Percentiles rank a stretch among this genome's conserved stretches.
Evolutionary conservation across 1,140 invertebrate genomes (phyloP).

Genomic region (Phymorhynchus buccinoides): DNA sequence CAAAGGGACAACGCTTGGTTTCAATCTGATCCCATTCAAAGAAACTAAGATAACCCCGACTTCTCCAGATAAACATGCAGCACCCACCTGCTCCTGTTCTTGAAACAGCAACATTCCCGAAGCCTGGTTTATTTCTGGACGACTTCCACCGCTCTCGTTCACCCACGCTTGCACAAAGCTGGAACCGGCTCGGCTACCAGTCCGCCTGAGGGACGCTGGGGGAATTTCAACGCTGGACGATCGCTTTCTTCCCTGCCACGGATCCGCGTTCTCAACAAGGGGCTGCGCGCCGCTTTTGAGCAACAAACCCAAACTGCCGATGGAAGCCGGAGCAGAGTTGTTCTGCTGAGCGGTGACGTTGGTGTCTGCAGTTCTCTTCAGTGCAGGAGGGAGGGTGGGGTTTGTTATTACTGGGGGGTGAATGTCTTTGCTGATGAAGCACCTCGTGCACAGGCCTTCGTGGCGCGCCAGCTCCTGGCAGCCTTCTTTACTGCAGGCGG

Average conservation of each 20-base stretch:
- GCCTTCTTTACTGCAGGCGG: not conserved
- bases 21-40: no score
- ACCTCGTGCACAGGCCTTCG: slow-evolving; percentile 41
- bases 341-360: not conserved
- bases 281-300: no score
- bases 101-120: not conserved
- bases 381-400: not conserved
- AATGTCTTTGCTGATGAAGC: slow-evolving; percentile 33
- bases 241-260: not conserved
- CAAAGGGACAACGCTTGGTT: no score
- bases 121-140: not conserved
- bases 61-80: no score
- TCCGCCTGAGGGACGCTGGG: not conserved
- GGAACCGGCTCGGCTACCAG: no score
- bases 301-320: not conserved
- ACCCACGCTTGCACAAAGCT: not conserved
- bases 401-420: not conserved
- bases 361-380: not conserved
- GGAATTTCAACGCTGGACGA: not conserved
- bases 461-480: slow-evolving; percentile 22
- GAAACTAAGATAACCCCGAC: no score
- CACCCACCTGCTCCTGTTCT: no score
- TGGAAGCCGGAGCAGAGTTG: not conserved
- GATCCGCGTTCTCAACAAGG: not conserved
- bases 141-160: not conserved